phyloP scores from a whole-genome alignment of 1,140 invertebrate species.

The Calliopsis andreniformis region DNA sequence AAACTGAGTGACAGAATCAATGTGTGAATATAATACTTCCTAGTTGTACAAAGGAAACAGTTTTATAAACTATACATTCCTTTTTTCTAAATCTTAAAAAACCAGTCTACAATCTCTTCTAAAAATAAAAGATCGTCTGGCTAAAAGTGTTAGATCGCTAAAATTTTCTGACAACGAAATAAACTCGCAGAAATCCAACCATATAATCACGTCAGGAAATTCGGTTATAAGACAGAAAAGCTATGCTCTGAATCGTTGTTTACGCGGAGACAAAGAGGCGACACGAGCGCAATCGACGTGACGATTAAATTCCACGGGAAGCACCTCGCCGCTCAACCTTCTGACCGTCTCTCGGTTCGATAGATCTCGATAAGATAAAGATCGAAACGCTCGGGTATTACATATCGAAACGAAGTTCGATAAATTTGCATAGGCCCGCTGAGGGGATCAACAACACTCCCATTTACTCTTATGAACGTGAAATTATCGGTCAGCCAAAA shows the following conservation, averaged over 20 bases:
- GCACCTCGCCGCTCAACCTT: not conserved
- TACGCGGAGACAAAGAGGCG: not conserved
- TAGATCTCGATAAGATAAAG: slow-evolving; percentile 23
- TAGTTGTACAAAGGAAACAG: no score
- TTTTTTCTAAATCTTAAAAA: no score
- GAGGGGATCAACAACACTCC: no score
- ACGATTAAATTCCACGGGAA: slow-evolving; percentile 20
- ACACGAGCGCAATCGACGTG: not conserved
- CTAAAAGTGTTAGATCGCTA: no score
- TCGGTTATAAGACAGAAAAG: no score
- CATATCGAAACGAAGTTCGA: not conserved
- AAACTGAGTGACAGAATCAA: no score
- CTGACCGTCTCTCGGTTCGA: slow-evolving; percentile 2
- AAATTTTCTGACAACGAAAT: no score
- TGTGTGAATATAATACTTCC: no score
- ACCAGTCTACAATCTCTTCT: no score
- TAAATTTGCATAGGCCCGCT: not conserved
- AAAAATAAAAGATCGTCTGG: no score
- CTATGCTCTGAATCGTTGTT: not conserved
- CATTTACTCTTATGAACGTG: not conserved
- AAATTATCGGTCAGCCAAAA: not conserved
- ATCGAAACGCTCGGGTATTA: slow-evolving; percentile 5
- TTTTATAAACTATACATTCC: no score
- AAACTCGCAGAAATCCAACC: no score
- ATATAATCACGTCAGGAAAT: not conserved